Conservation (phyloP, 2,113 vertebrate species). For the Eurypyga helias region DNA sequence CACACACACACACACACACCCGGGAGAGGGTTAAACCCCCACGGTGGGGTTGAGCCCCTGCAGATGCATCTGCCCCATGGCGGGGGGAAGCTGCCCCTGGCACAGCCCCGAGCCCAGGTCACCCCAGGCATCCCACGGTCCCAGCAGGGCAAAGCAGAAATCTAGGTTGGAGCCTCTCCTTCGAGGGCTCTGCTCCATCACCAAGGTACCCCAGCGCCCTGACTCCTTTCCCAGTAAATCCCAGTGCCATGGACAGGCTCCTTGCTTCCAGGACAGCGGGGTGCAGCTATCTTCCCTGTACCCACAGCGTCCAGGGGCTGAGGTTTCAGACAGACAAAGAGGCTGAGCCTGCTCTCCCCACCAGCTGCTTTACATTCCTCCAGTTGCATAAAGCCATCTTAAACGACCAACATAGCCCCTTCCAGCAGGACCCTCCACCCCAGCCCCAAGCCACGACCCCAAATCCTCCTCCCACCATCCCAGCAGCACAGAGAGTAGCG, state of each 20-base stretch:
- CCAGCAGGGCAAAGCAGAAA: neutral
- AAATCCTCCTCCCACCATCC: neutral
- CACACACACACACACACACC: too few species aligned
- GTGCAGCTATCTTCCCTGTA: neutral
- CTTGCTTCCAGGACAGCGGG: neutral
- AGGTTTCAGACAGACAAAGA: neutral
- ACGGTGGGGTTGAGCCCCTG: neutral
- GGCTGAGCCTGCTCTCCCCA: rapidly evolving
- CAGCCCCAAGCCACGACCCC: neutral
- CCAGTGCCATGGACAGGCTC: neutral
- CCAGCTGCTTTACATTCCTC: neutral
- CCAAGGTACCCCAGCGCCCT: neutral
- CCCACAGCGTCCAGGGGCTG: rapidly evolving
- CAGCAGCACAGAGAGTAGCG: neutral
- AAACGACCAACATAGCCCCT: neutral
- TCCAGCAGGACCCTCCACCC: neutral
- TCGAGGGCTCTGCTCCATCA: neutral
- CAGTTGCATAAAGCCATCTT: neutral
- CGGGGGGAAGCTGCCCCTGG: rapidly evolving
- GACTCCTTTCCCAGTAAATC: neutral
- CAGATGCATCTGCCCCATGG: neutral
- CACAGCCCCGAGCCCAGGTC: neutral
- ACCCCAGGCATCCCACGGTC: neutral
- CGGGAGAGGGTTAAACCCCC: neutral
- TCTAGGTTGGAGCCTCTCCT: neutral